Evolutionary conservation across 2,797 vertebrate genomes (phyloP).

Genomic region (Neoniphon sammara): DNA sequence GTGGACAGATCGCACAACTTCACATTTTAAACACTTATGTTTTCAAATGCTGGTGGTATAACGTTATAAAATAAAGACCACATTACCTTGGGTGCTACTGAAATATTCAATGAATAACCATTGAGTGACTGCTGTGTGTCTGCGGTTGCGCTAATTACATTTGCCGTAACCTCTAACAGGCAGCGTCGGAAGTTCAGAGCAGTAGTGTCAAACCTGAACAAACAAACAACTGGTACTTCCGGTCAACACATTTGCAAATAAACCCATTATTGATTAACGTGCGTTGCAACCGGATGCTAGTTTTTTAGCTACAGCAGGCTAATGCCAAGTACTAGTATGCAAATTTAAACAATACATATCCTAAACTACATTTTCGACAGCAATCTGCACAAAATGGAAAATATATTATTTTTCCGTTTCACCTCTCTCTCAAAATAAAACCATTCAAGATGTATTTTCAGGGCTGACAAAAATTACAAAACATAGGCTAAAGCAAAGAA

Average conservation of each 20-base stretch:
- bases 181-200: neutral
- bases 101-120: neutral
- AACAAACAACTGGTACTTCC: neutral
- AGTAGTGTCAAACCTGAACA: too few species aligned
- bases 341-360: too few species aligned
- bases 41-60: neutral
- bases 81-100: constrained; percentile 51
- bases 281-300: too few species aligned
- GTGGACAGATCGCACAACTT: neutral
- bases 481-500: too few species aligned
- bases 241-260: neutral
- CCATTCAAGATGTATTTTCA: too few species aligned
- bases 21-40: neutral
- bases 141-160: constrained; percentile 11
- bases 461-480: too few species aligned
- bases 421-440: too few species aligned
- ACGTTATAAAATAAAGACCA: neutral
- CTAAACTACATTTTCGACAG: too few species aligned
- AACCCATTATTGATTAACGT: neutral
- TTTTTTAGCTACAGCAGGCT: too few species aligned
- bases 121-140: neutral
- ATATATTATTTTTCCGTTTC: too few species aligned
- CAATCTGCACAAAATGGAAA: too few species aligned
- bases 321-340: too few species aligned
- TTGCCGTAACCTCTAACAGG: constrained; percentile 31